Base-by-base conservation (phyloP, 2,113 vertebrate genomes). In the Ascaphus truei region DNA sequence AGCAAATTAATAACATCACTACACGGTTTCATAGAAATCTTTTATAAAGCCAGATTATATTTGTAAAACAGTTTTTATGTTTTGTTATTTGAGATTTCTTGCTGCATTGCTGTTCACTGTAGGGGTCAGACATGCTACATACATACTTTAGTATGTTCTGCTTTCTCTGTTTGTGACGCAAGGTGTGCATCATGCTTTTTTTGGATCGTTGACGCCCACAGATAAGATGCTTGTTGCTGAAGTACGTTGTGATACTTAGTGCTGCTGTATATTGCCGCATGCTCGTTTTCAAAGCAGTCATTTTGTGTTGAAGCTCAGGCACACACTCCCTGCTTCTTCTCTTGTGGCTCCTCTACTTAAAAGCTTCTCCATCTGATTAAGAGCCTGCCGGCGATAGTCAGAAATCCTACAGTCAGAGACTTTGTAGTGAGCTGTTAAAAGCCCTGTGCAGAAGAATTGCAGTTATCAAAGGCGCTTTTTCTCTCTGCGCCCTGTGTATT, bases 391-490 rank as follows among this genome's bases (percentile, higher is more conserved):
- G 37, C 52, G 25, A 45, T 57, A 67, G 64, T 67, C 51, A 47
- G 64, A 39, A 57, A 52, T 67, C 64, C 18, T 47, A 45, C 37
- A 57, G 51, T 55, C 37, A 47, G 37, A 27, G 51, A 43, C 64
- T 56, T 67, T 67, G 64, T 67, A 56, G 52, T 67, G 26, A 67
- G 51, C 37, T 45, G 23, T 66, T 45, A 39, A 57, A 67, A 67
- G 39, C 27, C 37, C 26, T 47, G 12, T 67, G 52, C 37, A 25
- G 39, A 41, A 67, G 52, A 67, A 67, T 57, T 65, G 62, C 31
- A 65, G 62, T 55, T 39, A 65, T 67, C 51, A 67, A 67, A 67
- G 63, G 20, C 36, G 41, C 45, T 20, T 12, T 27, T 57, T 45
- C 31, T 57, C 51, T 57, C 41, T 34, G 36, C 30, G 18, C 64